A percentile compares a stretch with the other conserved stretches of the same genome.
These are phyloP conservation scores for Orchestes rusci DNA, from an alignment of 2,888 invertebrate species.

Conservation along the genomic window DNA sequence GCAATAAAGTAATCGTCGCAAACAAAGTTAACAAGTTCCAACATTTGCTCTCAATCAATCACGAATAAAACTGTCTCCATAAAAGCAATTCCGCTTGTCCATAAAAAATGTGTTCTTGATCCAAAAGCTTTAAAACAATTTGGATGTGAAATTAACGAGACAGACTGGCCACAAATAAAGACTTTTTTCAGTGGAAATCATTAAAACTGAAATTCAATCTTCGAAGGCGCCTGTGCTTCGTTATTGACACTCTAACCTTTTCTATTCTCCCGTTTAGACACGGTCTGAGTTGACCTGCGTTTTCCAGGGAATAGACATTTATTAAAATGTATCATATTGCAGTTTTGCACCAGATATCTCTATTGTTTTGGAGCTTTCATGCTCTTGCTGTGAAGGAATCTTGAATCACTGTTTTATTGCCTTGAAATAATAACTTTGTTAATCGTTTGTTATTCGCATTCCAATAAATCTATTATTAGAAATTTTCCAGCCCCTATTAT, in stretches of 20 bases:
- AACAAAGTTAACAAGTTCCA: too few relatives aligned
- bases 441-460: too few relatives aligned
- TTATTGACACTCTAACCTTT: slow-evolving; percentile 15
- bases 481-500: too few relatives aligned
- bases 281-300: slow-evolving; percentile 2
- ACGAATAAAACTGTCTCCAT: too few relatives aligned
- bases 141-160: slow-evolving; percentile 12
- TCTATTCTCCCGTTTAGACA: slow-evolving; percentile 13
- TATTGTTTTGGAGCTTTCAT: too few relatives aligned
- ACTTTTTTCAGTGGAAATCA: slow-evolving; percentile 16
- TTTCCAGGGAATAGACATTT: neutral
- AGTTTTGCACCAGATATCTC: neutral
- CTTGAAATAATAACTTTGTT: too few relatives aligned
- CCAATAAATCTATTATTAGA: too few relatives aligned
- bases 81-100: too few relatives aligned
- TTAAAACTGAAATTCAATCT: slow-evolving; percentile 19
- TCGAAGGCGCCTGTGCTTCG: slow-evolving; percentile 13
- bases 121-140: neutral
- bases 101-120: neutral
- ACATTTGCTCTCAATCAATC: too few relatives aligned
- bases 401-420: too few relatives aligned
- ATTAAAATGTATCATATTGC: neutral
- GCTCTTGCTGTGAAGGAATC: too few relatives aligned
- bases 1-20: too few relatives aligned
- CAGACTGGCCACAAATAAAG: slow-evolving; percentile 8